Conservation (phyloP, 1,140 invertebrate species). For the Macrocentrus cingulum region DNA sequence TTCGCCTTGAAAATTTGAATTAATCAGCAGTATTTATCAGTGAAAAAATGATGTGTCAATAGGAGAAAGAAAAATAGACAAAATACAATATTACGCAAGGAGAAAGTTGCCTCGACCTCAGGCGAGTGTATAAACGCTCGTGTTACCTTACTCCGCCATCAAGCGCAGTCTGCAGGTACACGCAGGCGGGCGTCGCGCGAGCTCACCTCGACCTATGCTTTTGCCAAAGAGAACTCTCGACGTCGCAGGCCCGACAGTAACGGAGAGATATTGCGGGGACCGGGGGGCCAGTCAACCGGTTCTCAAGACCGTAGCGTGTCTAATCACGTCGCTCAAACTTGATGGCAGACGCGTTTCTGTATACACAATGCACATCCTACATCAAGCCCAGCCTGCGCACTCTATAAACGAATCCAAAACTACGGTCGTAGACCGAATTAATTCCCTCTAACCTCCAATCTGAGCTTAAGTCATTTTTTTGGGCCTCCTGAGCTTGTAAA, state of each 20-base stretch:
- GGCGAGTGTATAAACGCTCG: constrained; percentile 10
- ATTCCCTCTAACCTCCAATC: no score
- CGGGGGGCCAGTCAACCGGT: constrained; percentile 41
- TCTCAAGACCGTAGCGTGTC: constrained; percentile 40
- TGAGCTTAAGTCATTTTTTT: no score
- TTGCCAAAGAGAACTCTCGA: constrained; percentile 21
- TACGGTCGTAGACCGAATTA: no score
- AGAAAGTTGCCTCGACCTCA: constrained; percentile 37
- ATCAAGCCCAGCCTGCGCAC: no score
- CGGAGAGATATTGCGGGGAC: constrained; percentile 29
- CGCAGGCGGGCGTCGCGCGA: neutral
- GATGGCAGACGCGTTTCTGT: no score
- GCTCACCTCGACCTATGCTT: constrained; percentile 29
- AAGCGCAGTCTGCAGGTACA: constrained; percentile 18
- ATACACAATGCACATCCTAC: no score
- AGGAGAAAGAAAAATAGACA: constrained; percentile 16
- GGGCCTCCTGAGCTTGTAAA: no score
- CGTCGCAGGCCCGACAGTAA: constrained; percentile 1
- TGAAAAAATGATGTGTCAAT: no score
- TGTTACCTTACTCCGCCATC: no score
- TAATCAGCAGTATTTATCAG: no score
- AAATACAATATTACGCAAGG: constrained; percentile 40
- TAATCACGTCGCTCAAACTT: constrained; percentile 49
- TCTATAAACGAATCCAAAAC: no score
- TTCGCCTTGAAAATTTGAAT: no score